A percentile compares a stretch with the other conserved stretches of the same genome.
Conservation (phyloP, 1,140 invertebrate species). For the Chionoecetes opilio region DNA sequence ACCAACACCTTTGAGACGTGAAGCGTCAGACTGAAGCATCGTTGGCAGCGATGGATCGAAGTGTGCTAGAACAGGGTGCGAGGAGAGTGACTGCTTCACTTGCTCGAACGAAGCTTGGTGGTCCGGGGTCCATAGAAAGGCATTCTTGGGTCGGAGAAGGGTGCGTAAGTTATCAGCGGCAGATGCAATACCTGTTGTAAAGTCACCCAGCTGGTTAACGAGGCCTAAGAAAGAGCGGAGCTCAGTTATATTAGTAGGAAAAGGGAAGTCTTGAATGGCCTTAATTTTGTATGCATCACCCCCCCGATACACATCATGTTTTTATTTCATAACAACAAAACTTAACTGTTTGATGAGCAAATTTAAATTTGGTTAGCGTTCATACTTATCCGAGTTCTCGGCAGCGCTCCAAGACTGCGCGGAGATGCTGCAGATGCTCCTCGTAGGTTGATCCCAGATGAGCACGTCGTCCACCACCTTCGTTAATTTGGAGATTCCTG, state of each 20-base stretch:
- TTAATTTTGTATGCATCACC: background rate
- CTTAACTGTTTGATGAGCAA: background rate
- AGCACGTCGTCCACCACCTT: constrained; percentile 40
- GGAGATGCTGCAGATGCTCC: background rate
- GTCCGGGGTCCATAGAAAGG: constrained; percentile 53
- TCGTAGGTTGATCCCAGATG: constrained; percentile 9
- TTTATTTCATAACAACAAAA: constrained; percentile 42
- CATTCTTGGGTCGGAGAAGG: constrained; percentile 62
- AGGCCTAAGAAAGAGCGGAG: constrained; percentile 18
- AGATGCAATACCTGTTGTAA: background rate
- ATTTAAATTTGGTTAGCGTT: background rate
- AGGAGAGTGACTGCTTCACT: constrained; percentile 39
- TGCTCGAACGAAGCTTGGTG: constrained; percentile 50
- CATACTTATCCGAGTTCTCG: constrained; percentile 15
- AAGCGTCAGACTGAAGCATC: constrained; percentile 44
- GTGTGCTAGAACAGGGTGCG: constrained; percentile 24
- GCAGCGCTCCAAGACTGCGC: background rate
- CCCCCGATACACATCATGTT: background rate
- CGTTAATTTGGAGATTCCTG: background rate
- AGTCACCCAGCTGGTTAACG: constrained; percentile 40
- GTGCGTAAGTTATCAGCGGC: background rate
- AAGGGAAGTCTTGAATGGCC: constrained; percentile 33
- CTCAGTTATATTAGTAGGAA: constrained; percentile 28
- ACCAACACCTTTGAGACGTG: background rate
- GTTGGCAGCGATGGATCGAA: constrained; percentile 48